Conservation (phyloP, 1,140 invertebrate species). For the Drosophila pruinosa region DNA sequence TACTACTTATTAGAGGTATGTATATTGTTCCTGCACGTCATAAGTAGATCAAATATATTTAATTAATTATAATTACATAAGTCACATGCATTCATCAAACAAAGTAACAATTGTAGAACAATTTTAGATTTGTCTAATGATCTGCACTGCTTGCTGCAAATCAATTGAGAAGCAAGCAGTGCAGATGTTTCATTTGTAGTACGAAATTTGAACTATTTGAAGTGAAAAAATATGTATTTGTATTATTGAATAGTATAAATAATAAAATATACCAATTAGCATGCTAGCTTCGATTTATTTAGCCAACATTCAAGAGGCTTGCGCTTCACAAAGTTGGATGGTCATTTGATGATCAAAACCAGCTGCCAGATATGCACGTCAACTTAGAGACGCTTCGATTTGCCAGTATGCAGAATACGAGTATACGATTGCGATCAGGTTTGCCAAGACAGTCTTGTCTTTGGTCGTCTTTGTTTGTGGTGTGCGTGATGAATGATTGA, state of each 20-base stretch:
- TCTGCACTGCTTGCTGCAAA: too few relatives aligned
- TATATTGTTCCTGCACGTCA: not conserved
- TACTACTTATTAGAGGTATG: not conserved
- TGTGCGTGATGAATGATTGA: conserved; percentile 77
- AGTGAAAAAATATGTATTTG: too few relatives aligned
- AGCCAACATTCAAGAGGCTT: not conserved
- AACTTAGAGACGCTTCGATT: not conserved
- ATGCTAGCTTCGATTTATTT: too few relatives aligned
- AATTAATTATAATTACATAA: not conserved
- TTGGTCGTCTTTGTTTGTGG: conserved; percentile 22
- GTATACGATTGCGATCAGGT: conserved; percentile 6
- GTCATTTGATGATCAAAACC: not conserved
- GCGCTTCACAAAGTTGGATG: not conserved
- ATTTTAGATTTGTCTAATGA: too few relatives aligned
- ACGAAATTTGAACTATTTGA: too few relatives aligned
- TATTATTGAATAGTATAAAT: too few relatives aligned
- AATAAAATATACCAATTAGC: too few relatives aligned
- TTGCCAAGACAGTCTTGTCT: conserved; percentile 13
- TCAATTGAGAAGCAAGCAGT: too few relatives aligned
- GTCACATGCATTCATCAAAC: too few relatives aligned
- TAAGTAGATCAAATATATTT: not conserved
- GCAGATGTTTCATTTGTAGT: too few relatives aligned
- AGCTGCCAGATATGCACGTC: not conserved
- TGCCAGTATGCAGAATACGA: not conserved
- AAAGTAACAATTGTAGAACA: too few relatives aligned